Conservation (phyloP, 2,797 vertebrate genomes). For the Aselliscus stoliczkanus region DNA sequence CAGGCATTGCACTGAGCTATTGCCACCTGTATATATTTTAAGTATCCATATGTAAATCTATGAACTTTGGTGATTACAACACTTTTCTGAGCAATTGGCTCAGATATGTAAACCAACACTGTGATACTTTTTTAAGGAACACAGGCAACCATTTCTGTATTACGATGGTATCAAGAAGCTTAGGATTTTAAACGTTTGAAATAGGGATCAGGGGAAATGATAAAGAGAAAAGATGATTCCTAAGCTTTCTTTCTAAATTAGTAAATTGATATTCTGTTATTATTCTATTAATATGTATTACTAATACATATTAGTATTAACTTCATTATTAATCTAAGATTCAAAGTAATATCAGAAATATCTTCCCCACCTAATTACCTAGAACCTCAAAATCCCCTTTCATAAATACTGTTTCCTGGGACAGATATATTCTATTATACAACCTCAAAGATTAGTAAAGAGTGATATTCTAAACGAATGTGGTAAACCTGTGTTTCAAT, state of each 20-base stretch:
- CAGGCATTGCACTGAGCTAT: background rate
- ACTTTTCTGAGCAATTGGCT: background rate
- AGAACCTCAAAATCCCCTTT: background rate
- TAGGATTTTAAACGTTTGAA: background rate
- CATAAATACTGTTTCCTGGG: background rate
- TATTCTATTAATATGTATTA: background rate
- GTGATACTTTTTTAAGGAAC: background rate
- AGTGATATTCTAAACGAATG: background rate
- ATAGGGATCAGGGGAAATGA: background rate
- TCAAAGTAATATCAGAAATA: slow-evolving; percentile 18
- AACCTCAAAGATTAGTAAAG: background rate
- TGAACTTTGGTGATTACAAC: background rate
- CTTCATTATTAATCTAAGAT: background rate
- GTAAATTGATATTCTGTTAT: background rate
- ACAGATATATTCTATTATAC: background rate
- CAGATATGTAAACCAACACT: background rate
- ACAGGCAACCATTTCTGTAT: background rate
- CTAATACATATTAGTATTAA: background rate
- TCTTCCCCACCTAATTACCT: background rate
- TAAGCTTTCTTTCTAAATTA: background rate
- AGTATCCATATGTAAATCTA: background rate
- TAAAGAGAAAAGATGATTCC: background rate
- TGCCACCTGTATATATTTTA: background rate
- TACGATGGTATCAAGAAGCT: background rate
- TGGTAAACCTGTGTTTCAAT: background rate